Conservation (phyloP, 2,113 vertebrate species). For the human (Homo sapiens) region DNA sequence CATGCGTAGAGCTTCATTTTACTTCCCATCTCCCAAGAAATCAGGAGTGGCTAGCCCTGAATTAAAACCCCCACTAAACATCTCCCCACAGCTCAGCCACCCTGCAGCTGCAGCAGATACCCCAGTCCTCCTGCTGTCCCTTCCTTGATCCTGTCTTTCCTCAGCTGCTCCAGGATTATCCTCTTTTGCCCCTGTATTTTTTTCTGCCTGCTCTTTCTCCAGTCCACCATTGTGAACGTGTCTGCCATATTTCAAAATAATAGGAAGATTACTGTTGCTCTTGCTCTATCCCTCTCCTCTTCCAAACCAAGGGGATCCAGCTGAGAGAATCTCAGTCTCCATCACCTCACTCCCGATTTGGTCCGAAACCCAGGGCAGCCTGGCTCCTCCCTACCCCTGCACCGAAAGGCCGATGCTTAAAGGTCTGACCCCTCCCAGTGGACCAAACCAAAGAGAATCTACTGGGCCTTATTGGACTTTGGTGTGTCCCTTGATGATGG, state of each 20-base stretch:
- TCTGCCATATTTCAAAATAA: conserved; percentile 4
- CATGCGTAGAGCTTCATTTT: background rate
- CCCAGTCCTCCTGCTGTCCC: accelerated
- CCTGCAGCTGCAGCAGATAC: background rate
- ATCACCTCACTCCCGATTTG: background rate
- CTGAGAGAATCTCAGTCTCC: background rate
- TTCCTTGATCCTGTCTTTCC: background rate
- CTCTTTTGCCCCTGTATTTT: background rate
- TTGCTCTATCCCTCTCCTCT: background rate
- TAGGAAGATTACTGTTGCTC: background rate
- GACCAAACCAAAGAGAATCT: background rate
- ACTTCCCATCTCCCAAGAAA: background rate
- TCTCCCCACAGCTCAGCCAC: background rate
- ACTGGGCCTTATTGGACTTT: background rate
- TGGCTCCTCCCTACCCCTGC: background rate
- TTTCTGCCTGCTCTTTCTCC: background rate
- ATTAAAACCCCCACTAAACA: background rate
- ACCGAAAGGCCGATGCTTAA: background rate
- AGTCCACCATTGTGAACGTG: background rate
- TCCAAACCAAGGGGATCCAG: background rate
- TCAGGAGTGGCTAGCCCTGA: background rate
- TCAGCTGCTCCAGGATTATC: background rate
- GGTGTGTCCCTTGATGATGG: background rate
- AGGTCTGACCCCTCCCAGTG: background rate
- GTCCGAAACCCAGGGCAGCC: background rate